Percentiles rank a stretch among this genome's conserved stretches.
These are phyloP conservation scores for Chirona hameri DNA, from an alignment of 2,888 invertebrate genomes.

Conservation along the genomic window DNA sequence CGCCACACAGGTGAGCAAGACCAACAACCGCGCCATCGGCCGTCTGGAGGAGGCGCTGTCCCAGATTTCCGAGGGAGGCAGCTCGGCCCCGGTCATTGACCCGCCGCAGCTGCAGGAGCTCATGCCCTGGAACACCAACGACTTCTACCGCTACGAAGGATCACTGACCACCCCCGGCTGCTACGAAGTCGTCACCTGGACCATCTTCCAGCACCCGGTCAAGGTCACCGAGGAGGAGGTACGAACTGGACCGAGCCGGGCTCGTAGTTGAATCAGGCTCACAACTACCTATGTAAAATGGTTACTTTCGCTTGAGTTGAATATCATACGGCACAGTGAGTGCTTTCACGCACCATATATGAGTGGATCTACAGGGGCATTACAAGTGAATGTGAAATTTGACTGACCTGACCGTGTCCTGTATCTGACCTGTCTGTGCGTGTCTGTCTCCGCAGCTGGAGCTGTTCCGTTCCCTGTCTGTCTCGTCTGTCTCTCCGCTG, in stretches of 20 bases:
- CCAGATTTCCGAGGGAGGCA: slow-evolving; percentile 48
- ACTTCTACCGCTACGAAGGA: slow-evolving; percentile 72
- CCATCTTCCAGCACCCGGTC: slow-evolving; percentile 67
- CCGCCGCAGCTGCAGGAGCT: slow-evolving; percentile 64
- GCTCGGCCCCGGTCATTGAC: slow-evolving; percentile 57
- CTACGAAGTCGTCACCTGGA: slow-evolving; percentile 74
- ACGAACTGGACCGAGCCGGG: not conserved
- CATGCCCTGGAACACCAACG: slow-evolving; percentile 59
- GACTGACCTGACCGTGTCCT: not conserved
- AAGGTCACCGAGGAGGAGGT: not conserved
- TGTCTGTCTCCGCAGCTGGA: not conserved
- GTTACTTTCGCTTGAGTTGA: too few species aligned
- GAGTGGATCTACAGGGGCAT: too few species aligned
- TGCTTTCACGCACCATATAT: not conserved
- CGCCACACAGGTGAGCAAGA: not conserved
- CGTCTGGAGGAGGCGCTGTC: not conserved
- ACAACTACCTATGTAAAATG: too few species aligned
- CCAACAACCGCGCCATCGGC: slow-evolving; percentile 1
- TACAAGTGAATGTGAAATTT: not conserved
- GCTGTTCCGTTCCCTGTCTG: not conserved
- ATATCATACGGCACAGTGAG: too few species aligned
- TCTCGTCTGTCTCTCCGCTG: not conserved
- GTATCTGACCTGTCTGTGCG: too few species aligned
- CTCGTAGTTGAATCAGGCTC: too few species aligned
- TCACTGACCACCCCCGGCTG: slow-evolving; percentile 77